Conservation (phyloP, 2,113 vertebrate species). For the Gracilinanus agilis region DNA sequence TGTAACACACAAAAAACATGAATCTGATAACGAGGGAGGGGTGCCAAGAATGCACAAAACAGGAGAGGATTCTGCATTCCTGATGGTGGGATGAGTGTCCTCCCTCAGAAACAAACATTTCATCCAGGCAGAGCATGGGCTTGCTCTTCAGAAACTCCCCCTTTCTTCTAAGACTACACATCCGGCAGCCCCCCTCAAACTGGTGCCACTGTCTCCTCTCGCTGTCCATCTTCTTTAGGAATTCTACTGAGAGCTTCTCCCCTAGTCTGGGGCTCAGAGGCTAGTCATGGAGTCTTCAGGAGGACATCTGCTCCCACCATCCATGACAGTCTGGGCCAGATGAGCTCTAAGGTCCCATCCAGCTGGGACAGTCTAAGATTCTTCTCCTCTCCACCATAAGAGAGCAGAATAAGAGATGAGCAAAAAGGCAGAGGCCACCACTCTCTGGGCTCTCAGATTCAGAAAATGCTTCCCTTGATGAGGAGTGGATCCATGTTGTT, state of each 20-base stretch:
- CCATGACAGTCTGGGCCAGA: neutral
- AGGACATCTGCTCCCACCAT: neutral
- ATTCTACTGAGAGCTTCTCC: neutral
- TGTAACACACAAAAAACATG: conserved; percentile 56
- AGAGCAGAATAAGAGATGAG: neutral
- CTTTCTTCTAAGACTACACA: neutral
- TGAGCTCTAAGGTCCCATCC: neutral
- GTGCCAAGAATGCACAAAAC: conserved; percentile 70
- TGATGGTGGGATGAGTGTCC: conserved; percentile 77
- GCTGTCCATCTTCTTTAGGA: neutral
- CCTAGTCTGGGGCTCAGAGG: accelerated
- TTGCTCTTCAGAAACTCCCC: neutral
- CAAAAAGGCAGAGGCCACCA: neutral
- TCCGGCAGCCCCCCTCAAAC: neutral
- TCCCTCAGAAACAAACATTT: conserved; percentile 80
- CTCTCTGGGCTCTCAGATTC: neutral
- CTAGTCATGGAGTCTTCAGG: neutral
- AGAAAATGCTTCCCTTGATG: neutral
- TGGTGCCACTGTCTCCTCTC: neutral
- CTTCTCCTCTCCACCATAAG: neutral
- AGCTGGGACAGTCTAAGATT: neutral
- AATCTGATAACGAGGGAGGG: conserved; percentile 62
- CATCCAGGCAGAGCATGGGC: conserved; percentile 81
- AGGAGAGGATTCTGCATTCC: conserved; percentile 80
- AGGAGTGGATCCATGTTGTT: neutral